phyloP scores from a whole-genome alignment of 2,888 invertebrate species.

The Monoplex corrugatus region DNA sequence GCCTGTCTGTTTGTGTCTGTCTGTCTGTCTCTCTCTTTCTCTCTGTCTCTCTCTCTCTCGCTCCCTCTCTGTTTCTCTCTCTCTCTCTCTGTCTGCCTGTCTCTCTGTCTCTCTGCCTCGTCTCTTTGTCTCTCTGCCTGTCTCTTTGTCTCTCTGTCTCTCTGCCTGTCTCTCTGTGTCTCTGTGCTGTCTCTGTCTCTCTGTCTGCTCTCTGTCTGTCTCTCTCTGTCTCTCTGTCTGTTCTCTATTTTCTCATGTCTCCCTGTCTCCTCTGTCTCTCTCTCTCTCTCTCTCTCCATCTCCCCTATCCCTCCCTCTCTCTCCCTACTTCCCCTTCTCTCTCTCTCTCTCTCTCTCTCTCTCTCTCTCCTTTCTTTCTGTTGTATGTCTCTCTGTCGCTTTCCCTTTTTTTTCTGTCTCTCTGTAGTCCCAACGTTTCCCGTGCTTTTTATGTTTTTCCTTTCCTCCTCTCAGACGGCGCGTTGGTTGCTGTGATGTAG shows the following conservation, averaged over 20 bases:
- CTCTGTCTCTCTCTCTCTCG: slow-evolving; percentile 45
- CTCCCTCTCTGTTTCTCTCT: slow-evolving; percentile 33
- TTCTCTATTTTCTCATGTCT: no score
- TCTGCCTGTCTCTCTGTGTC: background rate
- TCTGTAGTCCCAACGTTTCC: no score
- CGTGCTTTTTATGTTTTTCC: no score
- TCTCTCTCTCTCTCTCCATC: no score
- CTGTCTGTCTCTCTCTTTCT: slow-evolving; percentile 31
- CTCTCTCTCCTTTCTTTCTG: background rate
- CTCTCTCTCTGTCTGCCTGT: background rate
- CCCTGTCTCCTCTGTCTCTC: no score
- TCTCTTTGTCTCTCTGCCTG: background rate
- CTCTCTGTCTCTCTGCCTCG: background rate
- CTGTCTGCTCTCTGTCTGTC: background rate
- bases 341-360: background rate
- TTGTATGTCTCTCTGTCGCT: background rate
- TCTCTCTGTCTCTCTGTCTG: background rate
- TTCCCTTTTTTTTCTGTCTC: no score
- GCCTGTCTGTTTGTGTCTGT: slow-evolving; percentile 6
- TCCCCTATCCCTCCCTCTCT: background rate
- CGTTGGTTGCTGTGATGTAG: no score
- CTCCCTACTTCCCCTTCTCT: background rate
- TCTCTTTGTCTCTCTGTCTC: slow-evolving; percentile 2
- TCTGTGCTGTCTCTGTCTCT: background rate
- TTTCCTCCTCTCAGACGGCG: no score